Percentiles rank a stretch among this genome's conserved stretches.
These are phyloP conservation scores for Amazona vittata DNA, from an alignment of 2,113 vertebrate genomes.

Conservation along the genomic window DNA sequence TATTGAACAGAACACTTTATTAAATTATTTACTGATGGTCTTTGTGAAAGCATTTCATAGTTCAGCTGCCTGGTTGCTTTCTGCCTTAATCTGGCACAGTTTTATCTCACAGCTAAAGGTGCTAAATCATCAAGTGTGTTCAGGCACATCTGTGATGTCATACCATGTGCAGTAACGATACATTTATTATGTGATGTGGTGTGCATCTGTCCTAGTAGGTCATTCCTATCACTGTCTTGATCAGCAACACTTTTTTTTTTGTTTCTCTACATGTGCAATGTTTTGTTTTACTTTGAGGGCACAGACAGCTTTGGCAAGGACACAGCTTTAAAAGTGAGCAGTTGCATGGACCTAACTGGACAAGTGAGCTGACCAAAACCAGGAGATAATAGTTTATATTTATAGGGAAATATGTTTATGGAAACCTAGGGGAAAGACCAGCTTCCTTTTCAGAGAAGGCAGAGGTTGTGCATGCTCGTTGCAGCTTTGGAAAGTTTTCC, in stretches of 20 bases:
- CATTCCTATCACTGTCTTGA: not conserved
- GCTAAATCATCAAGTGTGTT: conserved; percentile 32
- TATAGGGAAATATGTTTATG: not conserved
- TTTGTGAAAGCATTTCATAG: not conserved
- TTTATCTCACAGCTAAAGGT: conserved; percentile 36
- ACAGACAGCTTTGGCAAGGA: conserved; percentile 1
- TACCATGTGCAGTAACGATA: not conserved
- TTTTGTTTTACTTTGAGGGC: not conserved
- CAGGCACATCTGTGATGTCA: conserved; percentile 23
- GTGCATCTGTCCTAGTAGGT: conserved; percentile 11
- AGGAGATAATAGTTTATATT: conserved; percentile 8
- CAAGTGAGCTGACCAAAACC: not conserved
- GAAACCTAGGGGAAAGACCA: not conserved
- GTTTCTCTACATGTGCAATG: not conserved
- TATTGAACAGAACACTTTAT: conserved; percentile 8
- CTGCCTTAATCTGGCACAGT: not conserved
- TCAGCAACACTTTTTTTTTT: not conserved
- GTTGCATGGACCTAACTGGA: not conserved
- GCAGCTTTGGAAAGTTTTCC: not conserved
- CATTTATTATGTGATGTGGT: conserved; percentile 30
- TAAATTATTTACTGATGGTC: not conserved
- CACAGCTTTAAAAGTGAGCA: not conserved
- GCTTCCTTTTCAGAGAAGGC: not conserved
- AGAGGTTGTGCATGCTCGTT: not conserved
- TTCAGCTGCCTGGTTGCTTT: conserved; percentile 2